A percentile compares a stretch with the other conserved stretches of the same genome.
Conservation (phyloP, 2,797 vertebrate species). For the Chelon labrosus region DNA sequence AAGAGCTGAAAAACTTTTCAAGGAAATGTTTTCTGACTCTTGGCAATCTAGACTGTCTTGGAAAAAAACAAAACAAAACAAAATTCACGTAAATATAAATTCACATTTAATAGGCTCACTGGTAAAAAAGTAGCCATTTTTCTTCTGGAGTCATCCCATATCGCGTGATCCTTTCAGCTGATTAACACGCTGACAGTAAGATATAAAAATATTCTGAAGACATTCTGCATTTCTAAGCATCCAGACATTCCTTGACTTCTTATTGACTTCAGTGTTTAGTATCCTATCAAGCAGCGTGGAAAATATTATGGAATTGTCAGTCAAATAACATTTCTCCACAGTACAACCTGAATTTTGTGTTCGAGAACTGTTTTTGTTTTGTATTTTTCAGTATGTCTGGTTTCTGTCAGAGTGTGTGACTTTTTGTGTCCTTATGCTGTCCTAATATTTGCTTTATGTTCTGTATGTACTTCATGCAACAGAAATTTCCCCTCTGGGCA, state of each 20-base stretch:
- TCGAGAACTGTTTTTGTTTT: neutral
- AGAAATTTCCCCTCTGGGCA: conserved; percentile 48
- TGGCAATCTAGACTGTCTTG: too few relatives aligned
- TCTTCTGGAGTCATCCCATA: too few relatives aligned
- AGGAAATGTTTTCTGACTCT: too few relatives aligned
- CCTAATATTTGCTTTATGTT: conserved; percentile 67
- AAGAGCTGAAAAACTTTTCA: neutral
- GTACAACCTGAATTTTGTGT: conserved; percentile 1
- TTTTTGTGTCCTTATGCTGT: conserved; percentile 42
- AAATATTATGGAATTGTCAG: neutral
- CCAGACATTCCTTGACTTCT: too few relatives aligned
- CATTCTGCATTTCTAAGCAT: neutral
- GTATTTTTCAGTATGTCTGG: conserved; percentile 20
- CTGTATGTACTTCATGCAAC: conserved; percentile 41
- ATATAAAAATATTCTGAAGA: too few relatives aligned
- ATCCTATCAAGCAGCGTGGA: neutral
- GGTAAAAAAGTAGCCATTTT: too few relatives aligned
- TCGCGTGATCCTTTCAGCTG: too few relatives aligned
- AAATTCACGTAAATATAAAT: too few relatives aligned
- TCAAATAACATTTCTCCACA: neutral
- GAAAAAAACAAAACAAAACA: too few relatives aligned
- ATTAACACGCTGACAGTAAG: too few relatives aligned
- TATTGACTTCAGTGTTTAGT: too few relatives aligned
- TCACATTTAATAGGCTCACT: too few relatives aligned
- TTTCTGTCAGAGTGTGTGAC: conserved; percentile 40